A percentile compares a stretch with the other conserved stretches of the same genome.
Conservation (phyloP, 2,797 vertebrate genomes). For the Botia almorhae region DNA sequence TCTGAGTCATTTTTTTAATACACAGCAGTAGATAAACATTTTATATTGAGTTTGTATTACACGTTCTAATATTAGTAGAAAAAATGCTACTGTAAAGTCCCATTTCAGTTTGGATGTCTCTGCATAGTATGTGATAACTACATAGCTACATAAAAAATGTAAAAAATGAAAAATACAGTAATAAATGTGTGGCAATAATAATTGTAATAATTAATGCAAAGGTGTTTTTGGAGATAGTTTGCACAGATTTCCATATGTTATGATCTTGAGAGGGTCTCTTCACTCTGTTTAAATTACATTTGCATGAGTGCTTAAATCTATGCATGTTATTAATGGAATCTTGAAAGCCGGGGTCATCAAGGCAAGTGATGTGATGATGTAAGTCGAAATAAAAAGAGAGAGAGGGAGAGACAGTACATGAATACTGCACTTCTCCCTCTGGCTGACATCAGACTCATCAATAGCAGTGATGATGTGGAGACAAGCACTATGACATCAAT, state of each 20-base stretch:
- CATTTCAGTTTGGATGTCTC: not conserved
- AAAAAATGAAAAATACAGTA: not conserved
- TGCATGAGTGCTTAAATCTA: not conserved
- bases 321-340: conserved; percentile 15
- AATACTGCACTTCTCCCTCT: conserved; percentile 22
- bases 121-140: not conserved
- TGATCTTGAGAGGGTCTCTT: not conserved
- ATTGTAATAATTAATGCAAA: not conserved
- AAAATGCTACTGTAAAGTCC: not conserved
- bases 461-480: conserved; percentile 69
- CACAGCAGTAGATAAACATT: not conserved
- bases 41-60: conserved; percentile 16
- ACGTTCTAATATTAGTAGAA: not conserved
- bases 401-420: conserved; percentile 51
- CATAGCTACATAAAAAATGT: not conserved
- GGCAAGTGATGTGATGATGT: conserved; percentile 15
- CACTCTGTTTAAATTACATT: not conserved
- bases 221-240: not conserved
- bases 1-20: conserved; percentile 62
- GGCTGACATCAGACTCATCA: conserved; percentile 67
- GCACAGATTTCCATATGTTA: not conserved
- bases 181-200: not conserved
- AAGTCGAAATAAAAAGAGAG: not conserved
- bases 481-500: conserved; percentile 61
- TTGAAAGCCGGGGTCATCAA: conserved; percentile 6